A percentile compares a stretch with the other conserved stretches of the same genome.
Conservation (phyloP, 2,888 invertebrate genomes). For the Tolmerus cingulatus region DNA sequence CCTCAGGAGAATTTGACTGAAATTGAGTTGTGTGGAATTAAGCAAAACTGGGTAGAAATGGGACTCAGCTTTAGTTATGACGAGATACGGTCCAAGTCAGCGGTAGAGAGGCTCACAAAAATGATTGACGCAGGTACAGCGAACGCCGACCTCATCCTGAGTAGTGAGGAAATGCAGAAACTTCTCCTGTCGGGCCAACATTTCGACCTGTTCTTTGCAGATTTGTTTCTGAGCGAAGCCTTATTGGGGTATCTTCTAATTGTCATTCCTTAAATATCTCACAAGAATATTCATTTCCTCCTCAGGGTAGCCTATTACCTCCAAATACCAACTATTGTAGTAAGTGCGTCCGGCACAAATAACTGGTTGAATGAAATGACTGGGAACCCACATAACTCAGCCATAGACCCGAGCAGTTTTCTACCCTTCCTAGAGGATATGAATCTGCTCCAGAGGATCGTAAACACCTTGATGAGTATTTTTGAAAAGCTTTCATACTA, state of each 20-base stretch:
- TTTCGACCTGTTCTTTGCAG: constrained; percentile 62
- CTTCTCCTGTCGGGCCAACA: constrained; percentile 55
- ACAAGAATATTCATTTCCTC: not conserved
- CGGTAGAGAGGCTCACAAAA: constrained; percentile 59
- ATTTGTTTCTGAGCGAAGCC: constrained; percentile 66
- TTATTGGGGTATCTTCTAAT: constrained; percentile 56
- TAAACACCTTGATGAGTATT: constrained; percentile 62
- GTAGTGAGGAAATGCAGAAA: constrained; percentile 55
- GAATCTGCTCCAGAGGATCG: constrained; percentile 62
- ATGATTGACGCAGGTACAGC: constrained; percentile 60
- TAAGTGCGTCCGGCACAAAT: constrained; percentile 64
- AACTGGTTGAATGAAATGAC: constrained; percentile 64
- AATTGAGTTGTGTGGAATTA: constrained; percentile 57
- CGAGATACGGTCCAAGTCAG: constrained; percentile 57
- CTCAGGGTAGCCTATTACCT: constrained; percentile 55
- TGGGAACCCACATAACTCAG: constrained; percentile 65
- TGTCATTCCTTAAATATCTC: not conserved
- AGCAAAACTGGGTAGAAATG: constrained; percentile 60
- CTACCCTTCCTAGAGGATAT: constrained; percentile 62
- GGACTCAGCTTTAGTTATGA: constrained; percentile 59
- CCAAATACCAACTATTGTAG: constrained; percentile 59
- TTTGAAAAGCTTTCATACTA: constrained; percentile 61
- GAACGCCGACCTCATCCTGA: constrained; percentile 57
- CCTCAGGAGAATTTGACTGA: constrained; percentile 55
- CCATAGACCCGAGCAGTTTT: constrained; percentile 64